Evolutionary conservation across 30 jellyfish, hydroid and myxozoan genomes (phyloP).

Genomic region (Aurelia coerulea): DNA sequence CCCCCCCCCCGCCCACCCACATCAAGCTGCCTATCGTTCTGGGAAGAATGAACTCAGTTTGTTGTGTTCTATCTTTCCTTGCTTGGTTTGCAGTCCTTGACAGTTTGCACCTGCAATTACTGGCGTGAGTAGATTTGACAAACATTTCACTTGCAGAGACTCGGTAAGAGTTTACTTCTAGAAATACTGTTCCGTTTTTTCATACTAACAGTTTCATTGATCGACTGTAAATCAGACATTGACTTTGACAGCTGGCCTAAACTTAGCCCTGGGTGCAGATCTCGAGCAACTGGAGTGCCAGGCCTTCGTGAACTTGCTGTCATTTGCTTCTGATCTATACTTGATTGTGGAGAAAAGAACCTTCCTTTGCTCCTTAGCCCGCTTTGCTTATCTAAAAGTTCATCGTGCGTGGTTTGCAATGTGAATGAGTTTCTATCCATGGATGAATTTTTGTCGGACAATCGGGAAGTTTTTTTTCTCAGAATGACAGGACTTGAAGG

Average conservation of each 20-base stretch:
- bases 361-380: background rate
- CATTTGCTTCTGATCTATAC: background rate
- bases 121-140: too few relatives aligned
- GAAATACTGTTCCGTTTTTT: background rate
- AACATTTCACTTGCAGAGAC: background rate
- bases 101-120: too few relatives aligned
- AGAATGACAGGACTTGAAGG: constrained; percentile 52
- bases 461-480: background rate
- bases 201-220: constrained; percentile 1
- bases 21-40: too few relatives aligned
- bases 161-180: background rate
- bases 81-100: too few relatives aligned
- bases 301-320: constrained; percentile 15
- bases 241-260: constrained; percentile 22
- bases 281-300: constrained; percentile 51
- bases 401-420: too few relatives aligned
- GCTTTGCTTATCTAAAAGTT: too few relatives aligned
- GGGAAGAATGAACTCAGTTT: too few relatives aligned
- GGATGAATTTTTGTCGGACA: background rate
- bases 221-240: constrained; percentile 33
- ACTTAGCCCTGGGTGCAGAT: constrained; percentile 17
- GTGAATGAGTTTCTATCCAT: too few relatives aligned
- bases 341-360: background rate
- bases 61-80: too few relatives aligned
- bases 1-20: too few relatives aligned